Percentiles rank a stretch among this genome's conserved stretches.
phyloP scores from a whole-genome alignment of 1,140 invertebrate species.

The Coenobita brevimanus region DNA sequence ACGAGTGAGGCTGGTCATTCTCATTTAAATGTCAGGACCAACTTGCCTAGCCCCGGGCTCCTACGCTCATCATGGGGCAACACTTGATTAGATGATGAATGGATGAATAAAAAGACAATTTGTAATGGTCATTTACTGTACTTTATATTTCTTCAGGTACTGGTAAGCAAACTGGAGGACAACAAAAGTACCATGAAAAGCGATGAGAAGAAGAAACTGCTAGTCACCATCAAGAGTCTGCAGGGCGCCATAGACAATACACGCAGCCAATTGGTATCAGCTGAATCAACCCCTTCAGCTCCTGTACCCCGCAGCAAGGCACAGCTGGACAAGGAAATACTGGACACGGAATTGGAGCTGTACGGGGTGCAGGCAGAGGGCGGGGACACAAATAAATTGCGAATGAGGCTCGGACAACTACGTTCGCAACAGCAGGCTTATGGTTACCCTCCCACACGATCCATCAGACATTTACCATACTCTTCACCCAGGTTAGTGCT shows the following conservation, averaged over 20 bases:
- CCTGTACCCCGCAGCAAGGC: conserved; percentile 37
- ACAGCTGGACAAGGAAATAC: conserved; percentile 86
- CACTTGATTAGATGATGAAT: too few relatives aligned
- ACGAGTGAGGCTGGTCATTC: too few relatives aligned
- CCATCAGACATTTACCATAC: conserved; percentile 25
- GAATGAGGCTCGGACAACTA: conserved; percentile 83
- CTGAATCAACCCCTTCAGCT: neutral
- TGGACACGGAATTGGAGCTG: conserved; percentile 91
- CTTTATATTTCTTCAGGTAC: conserved; percentile 71
- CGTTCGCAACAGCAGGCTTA: conserved; percentile 75
- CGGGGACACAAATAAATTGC: conserved; percentile 82
- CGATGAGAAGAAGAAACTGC: conserved; percentile 80
- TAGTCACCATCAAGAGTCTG: conserved; percentile 84
- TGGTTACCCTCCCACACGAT: conserved; percentile 70
- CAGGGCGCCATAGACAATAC: conserved; percentile 85
- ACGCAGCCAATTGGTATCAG: conserved; percentile 78
- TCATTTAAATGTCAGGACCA: too few relatives aligned
- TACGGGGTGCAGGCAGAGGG: conserved; percentile 88
- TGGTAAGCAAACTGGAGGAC: conserved; percentile 84
- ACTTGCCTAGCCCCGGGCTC: too few relatives aligned
- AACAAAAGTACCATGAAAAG: conserved; percentile 76
- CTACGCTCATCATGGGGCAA: too few relatives aligned
- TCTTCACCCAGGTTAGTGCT: conserved; percentile 32
- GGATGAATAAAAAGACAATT: neutral
- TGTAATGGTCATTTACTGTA: conserved; percentile 10